Percentiles rank a stretch among this genome's conserved stretches.
phyloP scores from a whole-genome alignment of 2,888 invertebrate species.

The Sinohyriopsis cumingii region DNA sequence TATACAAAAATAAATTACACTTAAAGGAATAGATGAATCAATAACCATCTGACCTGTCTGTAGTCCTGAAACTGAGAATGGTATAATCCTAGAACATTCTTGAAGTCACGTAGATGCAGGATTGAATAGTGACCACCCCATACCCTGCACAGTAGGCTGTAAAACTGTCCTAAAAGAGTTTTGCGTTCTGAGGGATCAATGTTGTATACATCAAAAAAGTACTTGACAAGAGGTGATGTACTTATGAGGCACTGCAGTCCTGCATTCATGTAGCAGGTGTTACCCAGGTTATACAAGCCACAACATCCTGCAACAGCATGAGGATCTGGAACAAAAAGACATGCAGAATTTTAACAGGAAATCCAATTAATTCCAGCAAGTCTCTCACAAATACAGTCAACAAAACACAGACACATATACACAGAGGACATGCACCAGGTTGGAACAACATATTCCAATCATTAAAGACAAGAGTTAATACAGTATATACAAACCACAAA shows the following conservation, averaged over 20 bases:
- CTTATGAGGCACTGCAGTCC: conserved; percentile 87
- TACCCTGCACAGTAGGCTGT: conserved; percentile 75
- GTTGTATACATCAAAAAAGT: conserved; percentile 72
- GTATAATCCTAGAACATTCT: conserved; percentile 76
- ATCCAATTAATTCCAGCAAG: too few relatives aligned
- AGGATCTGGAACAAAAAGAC: conserved; percentile 44
- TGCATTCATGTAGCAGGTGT: conserved; percentile 93
- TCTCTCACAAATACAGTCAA: too few relatives aligned
- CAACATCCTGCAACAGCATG: conserved; percentile 74
- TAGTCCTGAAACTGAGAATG: conserved; percentile 79
- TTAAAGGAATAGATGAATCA: not conserved
- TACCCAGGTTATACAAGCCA: conserved; percentile 87
- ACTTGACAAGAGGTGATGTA: conserved; percentile 77
- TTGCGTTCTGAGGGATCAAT: conserved; percentile 34
- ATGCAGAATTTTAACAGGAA: not conserved
- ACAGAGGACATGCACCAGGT: too few relatives aligned
- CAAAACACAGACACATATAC: too few relatives aligned
- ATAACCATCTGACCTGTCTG: conserved; percentile 74
- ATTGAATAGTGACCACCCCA: conserved; percentile 77
- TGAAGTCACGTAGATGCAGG: conserved; percentile 76
- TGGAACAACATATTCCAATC: too few relatives aligned
- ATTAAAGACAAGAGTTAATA: too few relatives aligned
- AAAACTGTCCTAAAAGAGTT: conserved; percentile 75
- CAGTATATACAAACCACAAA: too few relatives aligned
- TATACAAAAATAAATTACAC: too few relatives aligned